Conservation (phyloP, 2,797 vertebrate genomes). For the Hydrolagus colliei region DNA sequence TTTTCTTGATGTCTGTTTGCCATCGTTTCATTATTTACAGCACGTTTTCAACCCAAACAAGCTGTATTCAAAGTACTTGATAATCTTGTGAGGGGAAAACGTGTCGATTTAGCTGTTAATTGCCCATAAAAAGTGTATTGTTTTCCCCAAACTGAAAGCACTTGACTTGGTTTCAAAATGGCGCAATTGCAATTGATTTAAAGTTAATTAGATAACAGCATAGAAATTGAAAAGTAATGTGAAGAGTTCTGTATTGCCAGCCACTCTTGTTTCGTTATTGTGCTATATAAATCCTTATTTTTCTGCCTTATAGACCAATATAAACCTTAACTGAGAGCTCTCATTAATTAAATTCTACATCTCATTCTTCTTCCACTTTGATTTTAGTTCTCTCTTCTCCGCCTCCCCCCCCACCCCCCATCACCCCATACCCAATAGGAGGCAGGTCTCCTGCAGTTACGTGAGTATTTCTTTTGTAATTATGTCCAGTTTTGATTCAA, state of each 20-base stretch:
- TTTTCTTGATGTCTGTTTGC: conserved; percentile 5
- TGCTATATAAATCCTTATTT: not conserved
- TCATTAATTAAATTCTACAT: not conserved
- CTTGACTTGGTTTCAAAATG: conserved; percentile 36
- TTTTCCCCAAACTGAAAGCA: conserved; percentile 48
- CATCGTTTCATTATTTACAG: conserved; percentile 27
- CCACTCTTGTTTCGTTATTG: not conserved
- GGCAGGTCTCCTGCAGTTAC: too few species aligned
- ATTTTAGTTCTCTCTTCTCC: too few species aligned
- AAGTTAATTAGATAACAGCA: not conserved
- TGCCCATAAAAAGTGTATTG: conserved; percentile 36
- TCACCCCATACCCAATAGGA: too few species aligned
- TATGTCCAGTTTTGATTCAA: not conserved
- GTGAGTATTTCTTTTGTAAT: not conserved
- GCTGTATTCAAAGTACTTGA: conserved; percentile 9
- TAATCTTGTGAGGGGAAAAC: conserved; percentile 3
- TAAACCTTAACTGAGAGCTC: not conserved
- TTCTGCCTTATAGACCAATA: not conserved
- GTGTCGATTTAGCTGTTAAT: not conserved
- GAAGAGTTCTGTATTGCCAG: conserved; percentile 7
- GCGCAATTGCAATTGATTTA: not conserved
- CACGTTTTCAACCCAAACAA: not conserved
- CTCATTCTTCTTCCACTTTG: too few species aligned
- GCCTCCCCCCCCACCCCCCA: too few species aligned
- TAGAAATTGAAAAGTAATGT: conserved; percentile 15